Evolutionary conservation across 2,888 invertebrate genomes (phyloP).

Genomic region (Chaetogeoica ovagalla): DNA sequence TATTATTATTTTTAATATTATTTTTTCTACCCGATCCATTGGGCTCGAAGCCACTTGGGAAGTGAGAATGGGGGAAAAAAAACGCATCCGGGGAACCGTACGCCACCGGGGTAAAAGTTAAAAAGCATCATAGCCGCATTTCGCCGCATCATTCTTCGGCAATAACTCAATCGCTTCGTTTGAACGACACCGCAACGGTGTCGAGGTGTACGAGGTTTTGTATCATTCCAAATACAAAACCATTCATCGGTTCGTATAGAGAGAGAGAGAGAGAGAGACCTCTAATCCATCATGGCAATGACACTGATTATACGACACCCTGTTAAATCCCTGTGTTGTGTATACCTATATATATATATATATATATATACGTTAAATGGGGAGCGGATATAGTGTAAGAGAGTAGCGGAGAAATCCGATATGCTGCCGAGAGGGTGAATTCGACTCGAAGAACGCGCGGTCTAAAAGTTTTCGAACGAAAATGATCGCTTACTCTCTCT

Average conservation of each 20-base stretch:
- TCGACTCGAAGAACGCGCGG: not conserved
- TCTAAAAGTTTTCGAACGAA: conserved; percentile 11
- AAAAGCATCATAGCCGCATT: conserved; percentile 39
- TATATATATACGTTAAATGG: too few relatives aligned
- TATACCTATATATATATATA: not conserved
- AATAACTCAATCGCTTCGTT: conserved; percentile 50
- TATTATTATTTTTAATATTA: not conserved
- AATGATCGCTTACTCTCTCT: not conserved
- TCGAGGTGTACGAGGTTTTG: conserved; percentile 37
- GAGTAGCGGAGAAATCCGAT: conserved; percentile 37
- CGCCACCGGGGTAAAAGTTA: conserved; percentile 37
- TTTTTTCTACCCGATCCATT: not conserved
- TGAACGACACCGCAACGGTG: conserved; percentile 5
- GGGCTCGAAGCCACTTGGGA: not conserved
- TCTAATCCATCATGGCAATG: conserved; percentile 52
- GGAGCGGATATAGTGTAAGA: not conserved
- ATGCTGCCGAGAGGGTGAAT: conserved; percentile 16
- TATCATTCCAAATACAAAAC: conserved; percentile 52
- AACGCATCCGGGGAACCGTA: conserved; percentile 10
- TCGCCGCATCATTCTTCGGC: conserved; percentile 48
- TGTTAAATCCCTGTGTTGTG: conserved; percentile 38
- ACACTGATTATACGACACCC: conserved; percentile 52
- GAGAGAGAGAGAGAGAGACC: conserved; percentile 1
- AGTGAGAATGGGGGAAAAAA: conserved; percentile 15
- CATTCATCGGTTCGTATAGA: conserved; percentile 38